Percentiles rank a stretch among this genome's conserved stretches.
Evolutionary conservation across 2,113 vertebrate species (phyloP).

Genomic region (Grantiella picta): DNA sequence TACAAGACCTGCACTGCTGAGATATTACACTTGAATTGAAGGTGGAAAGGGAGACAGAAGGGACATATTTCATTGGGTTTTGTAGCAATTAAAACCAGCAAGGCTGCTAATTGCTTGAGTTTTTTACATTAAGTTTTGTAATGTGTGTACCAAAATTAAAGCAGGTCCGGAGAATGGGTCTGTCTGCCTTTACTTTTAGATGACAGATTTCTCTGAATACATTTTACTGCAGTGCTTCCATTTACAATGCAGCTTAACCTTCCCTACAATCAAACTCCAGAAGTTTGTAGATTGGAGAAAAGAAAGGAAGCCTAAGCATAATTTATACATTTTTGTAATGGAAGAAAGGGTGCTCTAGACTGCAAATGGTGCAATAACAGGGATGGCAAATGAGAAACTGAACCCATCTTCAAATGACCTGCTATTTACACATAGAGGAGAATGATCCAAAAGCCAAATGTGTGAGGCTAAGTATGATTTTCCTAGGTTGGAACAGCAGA

Average conservation of each 20-base stretch:
- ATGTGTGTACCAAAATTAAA: neutral
- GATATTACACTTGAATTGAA: rapidly evolving
- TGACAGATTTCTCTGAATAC: neutral
- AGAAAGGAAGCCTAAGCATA: neutral
- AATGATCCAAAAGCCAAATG: neutral
- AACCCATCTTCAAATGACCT: neutral
- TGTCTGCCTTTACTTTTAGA: neutral
- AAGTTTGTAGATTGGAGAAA: neutral
- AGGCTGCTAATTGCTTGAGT: neutral
- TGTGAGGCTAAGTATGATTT: neutral
- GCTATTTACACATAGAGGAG: neutral
- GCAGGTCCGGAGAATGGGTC: neutral
- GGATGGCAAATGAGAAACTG: neutral
- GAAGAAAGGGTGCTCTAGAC: neutral
- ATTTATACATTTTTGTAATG: neutral
- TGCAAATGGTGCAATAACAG: neutral
- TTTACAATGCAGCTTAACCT: neutral
- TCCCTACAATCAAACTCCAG: neutral
- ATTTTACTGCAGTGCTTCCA: neutral
- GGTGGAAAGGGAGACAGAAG: neutral
- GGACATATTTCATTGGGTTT: neutral
- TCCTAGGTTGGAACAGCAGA: neutral
- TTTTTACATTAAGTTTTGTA: neutral
- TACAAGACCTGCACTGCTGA: neutral
- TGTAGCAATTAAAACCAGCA: neutral